Percentiles rank a stretch among this genome's conserved stretches.
Conservation (phyloP, 2,797 vertebrate species). For the Agapornis canus region DNA sequence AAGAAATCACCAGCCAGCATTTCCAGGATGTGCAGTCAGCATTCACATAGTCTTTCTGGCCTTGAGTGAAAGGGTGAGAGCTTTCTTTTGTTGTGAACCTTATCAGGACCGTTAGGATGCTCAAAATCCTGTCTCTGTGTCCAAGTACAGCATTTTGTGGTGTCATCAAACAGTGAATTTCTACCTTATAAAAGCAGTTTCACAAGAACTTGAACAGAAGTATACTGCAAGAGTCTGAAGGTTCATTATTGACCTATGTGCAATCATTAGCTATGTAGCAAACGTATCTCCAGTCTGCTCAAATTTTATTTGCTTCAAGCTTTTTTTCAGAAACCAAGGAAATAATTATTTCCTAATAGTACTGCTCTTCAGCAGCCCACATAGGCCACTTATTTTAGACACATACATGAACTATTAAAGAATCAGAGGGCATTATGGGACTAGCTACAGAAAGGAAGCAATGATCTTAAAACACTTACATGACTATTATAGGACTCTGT, state of each 20-base stretch:
- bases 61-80: too few relatives aligned
- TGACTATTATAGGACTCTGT: constrained; percentile 99
- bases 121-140: not conserved
- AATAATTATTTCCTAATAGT: not conserved
- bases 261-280: not conserved
- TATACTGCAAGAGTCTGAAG: not conserved
- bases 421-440: not conserved
- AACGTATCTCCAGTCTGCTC: not conserved
- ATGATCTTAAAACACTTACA: constrained; percentile 79
- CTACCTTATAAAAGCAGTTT: not conserved
- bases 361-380: not conserved
- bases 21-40: not conserved
- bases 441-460: accelerated
- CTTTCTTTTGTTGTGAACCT: not conserved
- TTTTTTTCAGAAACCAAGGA: not conserved
- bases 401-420: not conserved
- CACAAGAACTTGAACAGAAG: not conserved
- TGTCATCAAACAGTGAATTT: not conserved
- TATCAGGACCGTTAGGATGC: not conserved
- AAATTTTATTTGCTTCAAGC: not conserved
- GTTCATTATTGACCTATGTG: not conserved
- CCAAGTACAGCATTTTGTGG: not conserved
- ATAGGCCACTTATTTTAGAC: not conserved
- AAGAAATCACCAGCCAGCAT: not conserved
- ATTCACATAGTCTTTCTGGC: not conserved